These are phyloP conservation scores for Ptilorrhoa leucosticta DNA, from an alignment of 2,113 vertebrate genomes.

Conservation along the genomic window DNA sequence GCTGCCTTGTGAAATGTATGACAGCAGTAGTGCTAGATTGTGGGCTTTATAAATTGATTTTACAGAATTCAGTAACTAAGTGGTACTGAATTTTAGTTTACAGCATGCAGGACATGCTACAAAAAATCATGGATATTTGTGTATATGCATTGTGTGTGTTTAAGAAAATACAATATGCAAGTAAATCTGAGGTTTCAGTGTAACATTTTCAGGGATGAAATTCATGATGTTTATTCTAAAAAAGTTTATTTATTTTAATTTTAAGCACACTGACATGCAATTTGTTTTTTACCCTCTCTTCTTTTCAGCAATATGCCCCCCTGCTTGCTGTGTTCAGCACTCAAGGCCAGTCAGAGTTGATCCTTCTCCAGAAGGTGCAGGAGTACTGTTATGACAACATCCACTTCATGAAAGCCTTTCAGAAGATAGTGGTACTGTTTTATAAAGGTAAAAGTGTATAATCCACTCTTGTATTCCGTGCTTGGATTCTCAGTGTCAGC, in stretches of 20 bases:
- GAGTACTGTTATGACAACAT: constrained; percentile 95
- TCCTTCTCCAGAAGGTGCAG: constrained; percentile 88
- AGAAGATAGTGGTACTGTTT: constrained; percentile 94
- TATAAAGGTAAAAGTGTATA: constrained; percentile 82
- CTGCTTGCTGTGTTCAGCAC: constrained; percentile 89
- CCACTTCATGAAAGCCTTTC: constrained; percentile 95
- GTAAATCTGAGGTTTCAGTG: neutral
- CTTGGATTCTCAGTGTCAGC: neutral
- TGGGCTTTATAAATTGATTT: neutral
- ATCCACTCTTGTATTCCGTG: neutral
- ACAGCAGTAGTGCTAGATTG: neutral
- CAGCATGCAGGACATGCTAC: neutral
- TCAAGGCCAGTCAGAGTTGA: constrained; percentile 88
- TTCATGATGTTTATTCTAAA: neutral
- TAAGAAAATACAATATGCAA: neutral
- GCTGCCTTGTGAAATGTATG: neutral
- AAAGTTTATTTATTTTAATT: neutral
- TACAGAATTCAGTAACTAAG: neutral
- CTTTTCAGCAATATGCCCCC: constrained; percentile 85
- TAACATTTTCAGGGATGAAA: neutral
- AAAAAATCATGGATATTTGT: neutral
- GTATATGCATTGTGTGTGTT: neutral
- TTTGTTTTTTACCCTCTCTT: neutral
- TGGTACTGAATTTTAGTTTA: neutral
- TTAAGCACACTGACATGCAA: neutral